Percentiles rank a stretch among this genome's conserved stretches.
Conservation (phyloP, 2,888 invertebrate species). For the Lasioglossum morio region DNA sequence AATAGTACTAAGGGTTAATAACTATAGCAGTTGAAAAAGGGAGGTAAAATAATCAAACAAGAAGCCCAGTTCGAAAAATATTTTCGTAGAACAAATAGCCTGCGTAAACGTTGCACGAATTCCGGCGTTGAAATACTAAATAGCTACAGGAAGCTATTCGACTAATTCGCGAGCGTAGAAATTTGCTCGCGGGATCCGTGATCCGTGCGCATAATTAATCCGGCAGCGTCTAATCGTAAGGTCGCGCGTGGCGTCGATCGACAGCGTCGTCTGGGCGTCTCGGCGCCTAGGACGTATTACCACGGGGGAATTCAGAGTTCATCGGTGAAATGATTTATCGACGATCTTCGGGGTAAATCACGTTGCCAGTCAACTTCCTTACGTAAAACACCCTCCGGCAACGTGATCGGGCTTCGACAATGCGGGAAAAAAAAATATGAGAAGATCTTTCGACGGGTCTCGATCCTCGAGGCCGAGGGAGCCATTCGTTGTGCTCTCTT, state of each 20-base stretch:
- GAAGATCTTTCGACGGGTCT: neutral
- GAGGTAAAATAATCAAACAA: no score
- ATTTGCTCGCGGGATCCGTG: neutral
- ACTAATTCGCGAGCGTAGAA: neutral
- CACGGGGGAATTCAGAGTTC: neutral
- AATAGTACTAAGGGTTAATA: no score
- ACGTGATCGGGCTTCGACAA: conserved; percentile 9
- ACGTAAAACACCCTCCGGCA: conserved; percentile 8
- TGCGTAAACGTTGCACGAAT: no score
- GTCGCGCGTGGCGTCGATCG: neutral
- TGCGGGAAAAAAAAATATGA: neutral
- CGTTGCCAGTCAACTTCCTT: neutral
- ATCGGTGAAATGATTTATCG: conserved; percentile 15
- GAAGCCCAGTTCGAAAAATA: no score
- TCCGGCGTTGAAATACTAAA: neutral
- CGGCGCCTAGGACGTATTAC: neutral
- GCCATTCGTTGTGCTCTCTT: conserved; percentile 3
- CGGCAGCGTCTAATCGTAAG: neutral
- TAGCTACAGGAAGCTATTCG: neutral
- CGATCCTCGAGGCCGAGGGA: neutral
- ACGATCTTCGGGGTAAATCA: conserved; percentile 13
- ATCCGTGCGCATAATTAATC: neutral
- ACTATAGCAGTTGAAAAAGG: no score
- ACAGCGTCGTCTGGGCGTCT: neutral
- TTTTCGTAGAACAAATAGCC: no score